Conservation (phyloP, 1,140 invertebrate genomes). For the Rhagoletis pomonella region DNA sequence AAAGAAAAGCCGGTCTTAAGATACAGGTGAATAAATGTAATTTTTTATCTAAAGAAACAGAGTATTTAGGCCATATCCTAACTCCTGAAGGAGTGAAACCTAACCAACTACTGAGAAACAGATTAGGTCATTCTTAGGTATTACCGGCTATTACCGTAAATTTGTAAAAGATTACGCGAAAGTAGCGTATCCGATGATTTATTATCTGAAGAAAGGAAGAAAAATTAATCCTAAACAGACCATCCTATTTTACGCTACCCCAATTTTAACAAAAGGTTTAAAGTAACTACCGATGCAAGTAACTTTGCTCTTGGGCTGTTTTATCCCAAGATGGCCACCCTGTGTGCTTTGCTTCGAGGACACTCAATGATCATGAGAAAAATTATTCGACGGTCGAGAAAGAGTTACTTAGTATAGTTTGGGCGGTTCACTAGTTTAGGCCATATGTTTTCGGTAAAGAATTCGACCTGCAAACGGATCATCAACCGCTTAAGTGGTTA, state of each 20-base stretch:
- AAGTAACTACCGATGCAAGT: neutral
- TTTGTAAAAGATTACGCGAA: constrained; percentile 41
- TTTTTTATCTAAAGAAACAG: constrained; percentile 45
- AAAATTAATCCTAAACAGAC: neutral
- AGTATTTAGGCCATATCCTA: constrained; percentile 44
- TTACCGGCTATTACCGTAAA: constrained; percentile 25
- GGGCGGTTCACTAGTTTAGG: neutral
- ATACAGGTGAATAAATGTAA: constrained; percentile 47
- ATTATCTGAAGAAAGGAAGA: constrained; percentile 8
- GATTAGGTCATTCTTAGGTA: constrained; percentile 26
- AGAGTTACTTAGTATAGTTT: constrained; percentile 30
- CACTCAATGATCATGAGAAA: constrained; percentile 22
- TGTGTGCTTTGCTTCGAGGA: neutral
- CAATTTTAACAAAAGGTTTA: neutral
- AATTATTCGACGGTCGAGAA: neutral
- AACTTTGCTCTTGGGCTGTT: constrained; percentile 5
- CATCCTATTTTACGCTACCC: constrained; percentile 13
- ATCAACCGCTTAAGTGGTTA: constrained; percentile 29
- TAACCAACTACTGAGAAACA: constrained; percentile 10
- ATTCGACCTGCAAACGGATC: constrained; percentile 40
- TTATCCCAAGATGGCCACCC: neutral
- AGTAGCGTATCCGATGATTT: constrained; percentile 28
- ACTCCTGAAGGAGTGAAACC: constrained; percentile 16
- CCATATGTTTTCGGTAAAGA: neutral
- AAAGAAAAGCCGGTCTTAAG: constrained; percentile 23